Base-by-base conservation (phyloP, 2,113 vertebrate species). In the Actenoides lindsayi region DNA sequence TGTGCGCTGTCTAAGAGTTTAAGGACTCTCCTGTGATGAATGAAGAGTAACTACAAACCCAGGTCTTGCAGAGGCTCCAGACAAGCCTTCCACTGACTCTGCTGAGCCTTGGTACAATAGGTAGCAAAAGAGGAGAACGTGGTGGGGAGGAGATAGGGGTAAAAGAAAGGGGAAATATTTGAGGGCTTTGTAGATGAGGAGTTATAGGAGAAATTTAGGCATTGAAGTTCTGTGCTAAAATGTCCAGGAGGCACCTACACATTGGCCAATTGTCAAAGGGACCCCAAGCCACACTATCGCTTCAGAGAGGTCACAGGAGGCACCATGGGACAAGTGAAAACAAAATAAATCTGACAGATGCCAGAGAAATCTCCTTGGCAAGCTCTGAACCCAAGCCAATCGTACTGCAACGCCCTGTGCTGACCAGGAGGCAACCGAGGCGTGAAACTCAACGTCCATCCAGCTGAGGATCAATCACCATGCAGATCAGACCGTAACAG, bases 401-500 rank as follows among this genome's bases (percentile, higher is more conserved):
- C 0, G 0, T 11, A 1, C 37, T 54, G 50, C 46, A 41, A n/a
- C 91, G 65, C 79, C 80, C 16, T 18, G 19, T 42, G 51, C 64
- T 70, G 62, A 64, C 56, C 28, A 24, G 5, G 64, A 87, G 37
- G 31, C 53, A 84, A 33, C 17, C 0, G 0, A 82, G 73, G 65
- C 51, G 63, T 16, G 48, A 87, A 92, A 51, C 13, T 7, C 41
- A 83, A 25, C 1, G 0, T 51, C 5, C 1, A 11, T 63, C 37
- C 56, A 75, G 33, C 37, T 62, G 67, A 85, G 51, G 39, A 31
- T 27, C 28, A n/a, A 24, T 37, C 50, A 31, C 65, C 54, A 31
- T 80, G 50, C 30, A 91, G 78, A 80, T 20, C 68, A 91, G 65
- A 74, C 12, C 0, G 0, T 14, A 83, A 16, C 7, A 54, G 35